These are phyloP conservation scores for Tupaia tana DNA, from an alignment of 2,113 vertebrate genomes.

Conservation along the genomic window DNA sequence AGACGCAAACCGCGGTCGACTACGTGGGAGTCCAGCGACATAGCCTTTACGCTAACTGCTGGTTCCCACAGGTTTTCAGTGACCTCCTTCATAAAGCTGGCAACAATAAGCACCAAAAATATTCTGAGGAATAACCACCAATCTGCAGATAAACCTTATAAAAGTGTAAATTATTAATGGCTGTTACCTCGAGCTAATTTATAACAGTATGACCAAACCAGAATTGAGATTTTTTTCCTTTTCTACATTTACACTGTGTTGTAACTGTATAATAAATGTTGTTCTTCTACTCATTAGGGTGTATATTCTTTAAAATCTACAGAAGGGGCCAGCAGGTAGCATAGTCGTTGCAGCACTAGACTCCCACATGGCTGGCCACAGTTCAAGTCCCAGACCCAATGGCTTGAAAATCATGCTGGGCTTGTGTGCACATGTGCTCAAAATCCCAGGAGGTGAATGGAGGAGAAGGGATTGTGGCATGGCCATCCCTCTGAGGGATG, in stretches of 20 bases:
- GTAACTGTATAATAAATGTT: slow-evolving; percentile 4
- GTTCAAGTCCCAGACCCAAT: no score
- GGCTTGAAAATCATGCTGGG: no score
- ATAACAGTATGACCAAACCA: slow-evolving; percentile 36
- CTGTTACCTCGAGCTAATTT: slow-evolving; percentile 8
- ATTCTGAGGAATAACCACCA: background rate
- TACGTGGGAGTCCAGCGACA: no score
- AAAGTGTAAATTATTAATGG: slow-evolving; percentile 11
- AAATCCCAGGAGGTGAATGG: no score
- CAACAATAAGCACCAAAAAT: background rate
- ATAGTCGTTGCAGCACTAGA: no score
- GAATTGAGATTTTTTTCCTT: slow-evolving; percentile 29
- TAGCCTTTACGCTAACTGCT: no score
- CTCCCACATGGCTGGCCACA: no score
- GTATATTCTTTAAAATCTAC: slow-evolving; percentile 58
- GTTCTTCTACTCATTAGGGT: slow-evolving; percentile 35
- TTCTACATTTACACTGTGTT: background rate
- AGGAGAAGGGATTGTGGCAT: no score
- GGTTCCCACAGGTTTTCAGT: slow-evolving; percentile 9
- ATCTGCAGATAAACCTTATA: background rate
- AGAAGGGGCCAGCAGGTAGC: no score
- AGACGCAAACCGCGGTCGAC: no score
- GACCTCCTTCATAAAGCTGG: background rate
- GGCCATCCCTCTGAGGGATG: no score
- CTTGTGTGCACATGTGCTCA: no score